Evolutionary conservation across 37 sponge, comb jelly and placozoan species (phyloP), one percentile per base, ranked within the genome.

Genomic region (Tethya wilhelma): DNA sequence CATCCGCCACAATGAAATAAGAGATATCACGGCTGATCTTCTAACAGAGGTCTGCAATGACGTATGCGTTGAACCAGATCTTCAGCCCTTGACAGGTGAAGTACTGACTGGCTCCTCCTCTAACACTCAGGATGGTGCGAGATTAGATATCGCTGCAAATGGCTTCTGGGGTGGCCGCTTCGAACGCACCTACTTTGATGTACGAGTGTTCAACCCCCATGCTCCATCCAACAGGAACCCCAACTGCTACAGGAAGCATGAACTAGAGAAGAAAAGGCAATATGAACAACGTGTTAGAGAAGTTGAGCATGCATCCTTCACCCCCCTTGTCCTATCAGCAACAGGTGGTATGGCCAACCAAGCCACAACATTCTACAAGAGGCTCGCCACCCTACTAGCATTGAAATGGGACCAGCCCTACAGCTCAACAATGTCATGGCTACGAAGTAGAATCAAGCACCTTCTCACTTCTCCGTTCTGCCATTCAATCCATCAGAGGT

Each of bases 291-390:
- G 84, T 8, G 56, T 83, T 22, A 20, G 75, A 4, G 75, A 83
- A 6, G 33, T 83, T 19, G 84, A 83, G 45, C 74, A 83, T 65
- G 74, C 64, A 8, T 30, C 62, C 23, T 83, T 83, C 57, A 74
- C 75, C 11, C 84, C 75, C 2, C 66, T 83, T 1, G 67, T 83
- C 3, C 53, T 83, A 9, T 66, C 84, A 23, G 65, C 84, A 8
- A 83, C 75, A 46, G 84, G 84, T n/a, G 84, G 84, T 31, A 83
- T 83, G 84, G 84, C n/a, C n/a, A n/a, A n/a, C n/a, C n/a, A n/a
- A n/a, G n/a, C n/a, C n/a, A n/a, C n/a, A n/a, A n/a, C n/a, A n/a
- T n/a, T n/a, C n/a, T n/a, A n/a, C n/a, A n/a, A n/a, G n/a, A n/a
- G n/a, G n/a, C n/a, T n/a, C n/a, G n/a, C n/a, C n/a, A n/a, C n/a